These are phyloP conservation scores for Ectropis crepuscularia DNA, from an alignment of 2,888 invertebrate genomes.

Conservation along the genomic window DNA sequence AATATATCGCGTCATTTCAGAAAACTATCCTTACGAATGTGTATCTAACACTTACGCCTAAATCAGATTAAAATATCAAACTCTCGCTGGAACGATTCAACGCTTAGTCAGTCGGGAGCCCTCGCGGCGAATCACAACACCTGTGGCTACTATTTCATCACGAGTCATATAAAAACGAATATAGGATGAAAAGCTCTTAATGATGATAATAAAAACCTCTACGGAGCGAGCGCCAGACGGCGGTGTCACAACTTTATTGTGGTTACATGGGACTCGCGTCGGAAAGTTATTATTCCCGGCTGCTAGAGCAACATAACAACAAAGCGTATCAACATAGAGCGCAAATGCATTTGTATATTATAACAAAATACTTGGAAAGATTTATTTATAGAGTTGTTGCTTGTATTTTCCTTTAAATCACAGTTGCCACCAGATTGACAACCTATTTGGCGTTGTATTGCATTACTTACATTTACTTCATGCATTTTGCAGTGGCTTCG, in stretches of 20 bases:
- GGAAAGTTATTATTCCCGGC: slow-evolving; percentile 40
- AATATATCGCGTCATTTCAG: too few species aligned
- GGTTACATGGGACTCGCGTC: slow-evolving; percentile 45
- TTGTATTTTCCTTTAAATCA: slow-evolving; percentile 6
- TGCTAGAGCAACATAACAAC: slow-evolving; percentile 33
- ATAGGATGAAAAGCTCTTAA: slow-evolving; percentile 43
- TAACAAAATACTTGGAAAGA: slow-evolving; percentile 9
- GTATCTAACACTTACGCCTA: too few species aligned
- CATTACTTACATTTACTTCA: too few species aligned
- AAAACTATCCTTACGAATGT: too few species aligned
- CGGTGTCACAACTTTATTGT: slow-evolving; percentile 51
- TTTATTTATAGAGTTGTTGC: slow-evolving; percentile 11
- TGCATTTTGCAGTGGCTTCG: too few species aligned
- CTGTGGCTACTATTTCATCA: slow-evolving; percentile 37
- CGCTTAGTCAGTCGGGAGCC: slow-evolving; percentile 15
- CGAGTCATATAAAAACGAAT: slow-evolving; percentile 41
- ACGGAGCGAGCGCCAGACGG: slow-evolving; percentile 32
- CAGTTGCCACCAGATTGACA: background rate
- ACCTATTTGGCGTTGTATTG: too few species aligned
- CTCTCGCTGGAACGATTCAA: slow-evolving; percentile 16
- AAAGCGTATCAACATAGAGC: slow-evolving; percentile 24
- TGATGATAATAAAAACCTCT: slow-evolving; percentile 49
- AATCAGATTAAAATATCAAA: background rate
- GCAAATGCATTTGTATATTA: slow-evolving; percentile 23
- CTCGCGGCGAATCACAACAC: slow-evolving; percentile 29